Evolutionary conservation across 2,113 vertebrate genomes (phyloP).

Genomic region (Procavia capensis): DNA sequence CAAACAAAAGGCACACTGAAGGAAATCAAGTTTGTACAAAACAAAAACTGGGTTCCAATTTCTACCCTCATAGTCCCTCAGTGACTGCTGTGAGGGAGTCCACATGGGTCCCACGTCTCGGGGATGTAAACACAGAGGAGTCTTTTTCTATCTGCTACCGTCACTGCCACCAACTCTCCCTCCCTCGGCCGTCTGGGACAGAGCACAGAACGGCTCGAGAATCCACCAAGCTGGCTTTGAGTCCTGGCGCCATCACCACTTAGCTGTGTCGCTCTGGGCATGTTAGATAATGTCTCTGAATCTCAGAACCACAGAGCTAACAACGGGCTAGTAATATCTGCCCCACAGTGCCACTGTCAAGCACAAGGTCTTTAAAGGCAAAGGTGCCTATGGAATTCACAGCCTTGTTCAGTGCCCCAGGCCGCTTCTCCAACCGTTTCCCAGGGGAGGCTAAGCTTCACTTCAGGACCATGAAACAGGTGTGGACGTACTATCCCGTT

Average conservation of each 20-base stretch:
- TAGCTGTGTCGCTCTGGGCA: neutral
- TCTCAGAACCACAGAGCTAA: neutral
- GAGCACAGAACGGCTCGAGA: neutral
- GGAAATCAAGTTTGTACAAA: neutral
- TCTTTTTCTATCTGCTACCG: neutral
- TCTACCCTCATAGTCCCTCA: neutral
- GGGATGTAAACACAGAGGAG: neutral
- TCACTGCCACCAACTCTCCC: neutral
- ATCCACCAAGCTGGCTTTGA: too few species aligned
- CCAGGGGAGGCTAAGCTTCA: accelerated
- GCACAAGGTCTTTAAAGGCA: neutral
- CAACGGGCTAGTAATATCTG: neutral
- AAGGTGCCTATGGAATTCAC: neutral
- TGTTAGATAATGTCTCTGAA: neutral
- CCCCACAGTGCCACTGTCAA: accelerated
- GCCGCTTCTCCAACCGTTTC: neutral
- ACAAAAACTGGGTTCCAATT: neutral
- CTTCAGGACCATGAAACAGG: too few species aligned
- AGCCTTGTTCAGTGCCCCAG: neutral
- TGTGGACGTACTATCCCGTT: neutral
- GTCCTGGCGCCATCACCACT: neutral
- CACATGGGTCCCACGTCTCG: too few species aligned
- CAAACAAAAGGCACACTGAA: neutral
- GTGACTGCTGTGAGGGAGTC: neutral
- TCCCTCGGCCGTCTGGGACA: neutral